Evolutionary conservation across 2,113 vertebrate genomes (phyloP), one percentile per base, ranked within the genome.

Genomic region (Pipa parva): DNA sequence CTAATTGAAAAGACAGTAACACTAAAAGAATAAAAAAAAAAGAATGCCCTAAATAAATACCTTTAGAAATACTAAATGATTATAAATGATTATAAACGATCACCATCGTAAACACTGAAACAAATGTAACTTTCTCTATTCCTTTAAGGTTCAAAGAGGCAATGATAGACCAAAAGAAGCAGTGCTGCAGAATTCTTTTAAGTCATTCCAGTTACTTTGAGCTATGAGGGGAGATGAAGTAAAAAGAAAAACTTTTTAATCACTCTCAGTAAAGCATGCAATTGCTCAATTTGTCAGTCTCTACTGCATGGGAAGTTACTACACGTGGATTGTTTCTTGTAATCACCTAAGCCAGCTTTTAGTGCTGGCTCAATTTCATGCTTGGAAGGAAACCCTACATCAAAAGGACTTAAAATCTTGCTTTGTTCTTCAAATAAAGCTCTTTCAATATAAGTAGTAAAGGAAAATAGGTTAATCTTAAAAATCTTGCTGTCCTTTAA

Each of bases 301-400:
- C 42, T 36, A 27, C 48, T 61, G 48, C 33, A 61, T 60, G 37
- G 37, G 57, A 70, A 45, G 33, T 50, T 45, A 45, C 36, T 49
- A 31, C 66, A 54, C 58, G 36, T 52, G 66, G 31, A 31, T 54
- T 15, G 48, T 37, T 39, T 52, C 36, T 54, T 70, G 57, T 70
- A 70, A 70, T 70, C 66, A 60, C 66, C 66, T 61, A 70, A 33
- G 31, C 33, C 37, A n/a, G 49, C 33, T 70, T 60, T 68, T 70
- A 70, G 31, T 61, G 56, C 33, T 22, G 58, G 48, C 48, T 45
- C 66, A 70, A 70, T 70, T 70, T 70, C 66, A 69, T 70, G 66
- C 48, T 69, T 69, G 66, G 66, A 17, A 46, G 50, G 46, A 61
- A 70, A 61, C 66, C 58, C 54, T 70, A 59, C 57, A 69, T 69